Evolutionary conservation across 2,113 vertebrate species (phyloP).

Genomic region (Microtus pennsylvanicus): DNA sequence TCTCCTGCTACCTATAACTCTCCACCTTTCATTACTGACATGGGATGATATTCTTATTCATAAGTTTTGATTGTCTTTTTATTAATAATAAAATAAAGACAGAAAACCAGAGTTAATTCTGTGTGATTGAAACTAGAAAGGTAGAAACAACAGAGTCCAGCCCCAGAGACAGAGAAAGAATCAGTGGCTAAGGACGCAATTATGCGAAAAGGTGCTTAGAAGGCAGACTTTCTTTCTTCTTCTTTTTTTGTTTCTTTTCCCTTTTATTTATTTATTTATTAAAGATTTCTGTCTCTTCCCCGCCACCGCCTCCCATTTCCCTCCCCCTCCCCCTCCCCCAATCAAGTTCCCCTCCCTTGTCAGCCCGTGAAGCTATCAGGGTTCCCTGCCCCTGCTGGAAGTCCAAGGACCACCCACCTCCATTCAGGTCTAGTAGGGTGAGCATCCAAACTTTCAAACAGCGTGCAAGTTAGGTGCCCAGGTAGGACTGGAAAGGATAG

Average conservation of each 20-base stretch:
- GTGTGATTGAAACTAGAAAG: neutral
- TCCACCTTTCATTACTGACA: neutral
- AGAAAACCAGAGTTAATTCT: neutral
- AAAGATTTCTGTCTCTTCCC: too few relatives aligned
- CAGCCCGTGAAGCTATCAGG: too few relatives aligned
- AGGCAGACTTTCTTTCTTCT: neutral
- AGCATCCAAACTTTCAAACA: neutral
- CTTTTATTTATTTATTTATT: too few relatives aligned
- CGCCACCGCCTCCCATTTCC: too few relatives aligned
- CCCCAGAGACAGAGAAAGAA: neutral
- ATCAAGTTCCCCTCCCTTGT: too few relatives aligned
- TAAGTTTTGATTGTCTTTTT: neutral
- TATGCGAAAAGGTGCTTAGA: too few relatives aligned
- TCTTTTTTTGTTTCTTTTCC: too few relatives aligned
- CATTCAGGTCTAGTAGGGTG: too few relatives aligned
- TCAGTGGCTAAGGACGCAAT: accelerated
- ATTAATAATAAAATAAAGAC: neutral
- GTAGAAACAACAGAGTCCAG: neutral
- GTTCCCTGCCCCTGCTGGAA: too few relatives aligned
- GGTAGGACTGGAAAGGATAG: neutral
- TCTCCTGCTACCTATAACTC: accelerated
- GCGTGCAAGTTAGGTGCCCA: neutral
- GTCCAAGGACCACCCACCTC: too few relatives aligned
- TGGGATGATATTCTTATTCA: neutral
- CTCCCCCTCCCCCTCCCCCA: too few relatives aligned